Conservation (phyloP, 2,888 invertebrate genomes). For the Hyles lineata region DNA sequence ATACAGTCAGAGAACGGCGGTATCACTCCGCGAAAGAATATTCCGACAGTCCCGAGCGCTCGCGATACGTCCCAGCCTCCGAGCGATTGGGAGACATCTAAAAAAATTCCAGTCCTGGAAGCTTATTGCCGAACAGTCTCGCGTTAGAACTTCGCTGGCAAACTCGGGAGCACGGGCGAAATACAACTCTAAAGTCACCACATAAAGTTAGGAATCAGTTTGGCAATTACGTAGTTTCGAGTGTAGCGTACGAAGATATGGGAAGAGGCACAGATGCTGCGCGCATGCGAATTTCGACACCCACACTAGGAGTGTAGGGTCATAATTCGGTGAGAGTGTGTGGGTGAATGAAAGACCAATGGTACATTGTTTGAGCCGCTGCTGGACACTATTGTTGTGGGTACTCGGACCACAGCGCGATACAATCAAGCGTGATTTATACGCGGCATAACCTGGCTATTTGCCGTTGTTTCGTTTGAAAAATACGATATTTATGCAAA, state of each 20-base stretch:
- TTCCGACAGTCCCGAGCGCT: slow-evolving; percentile 37
- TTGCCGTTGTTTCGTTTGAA: slow-evolving; percentile 33
- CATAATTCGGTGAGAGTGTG: slow-evolving; percentile 51
- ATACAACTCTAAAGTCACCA: slow-evolving; percentile 36
- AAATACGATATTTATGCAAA: slow-evolving; percentile 31
- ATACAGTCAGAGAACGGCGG: slow-evolving; percentile 37
- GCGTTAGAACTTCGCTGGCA: slow-evolving; percentile 57
- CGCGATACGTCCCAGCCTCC: slow-evolving; percentile 69
- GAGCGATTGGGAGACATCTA: slow-evolving; percentile 74
- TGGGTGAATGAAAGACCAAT: slow-evolving; percentile 54
- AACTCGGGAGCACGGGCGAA: slow-evolving; percentile 33
- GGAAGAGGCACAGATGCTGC: slow-evolving; percentile 80
- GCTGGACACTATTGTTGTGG: slow-evolving; percentile 75
- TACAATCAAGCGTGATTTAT: slow-evolving; percentile 66
- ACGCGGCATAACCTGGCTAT: slow-evolving; percentile 43
- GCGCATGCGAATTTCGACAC: slow-evolving; percentile 74
- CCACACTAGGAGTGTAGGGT: slow-evolving; percentile 51
- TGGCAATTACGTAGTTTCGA: slow-evolving; percentile 43
- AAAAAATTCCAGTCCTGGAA: slow-evolving; percentile 79
- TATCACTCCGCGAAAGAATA: slow-evolving; percentile 40
- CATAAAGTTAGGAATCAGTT: slow-evolving; percentile 39
- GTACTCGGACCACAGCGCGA: slow-evolving; percentile 58
- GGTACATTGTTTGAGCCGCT: slow-evolving; percentile 71
- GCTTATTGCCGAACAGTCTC: slow-evolving; percentile 75
- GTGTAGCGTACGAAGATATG: slow-evolving; percentile 57